Conservation (phyloP, 1,140 invertebrate genomes). For the Eueides isabella region DNA sequence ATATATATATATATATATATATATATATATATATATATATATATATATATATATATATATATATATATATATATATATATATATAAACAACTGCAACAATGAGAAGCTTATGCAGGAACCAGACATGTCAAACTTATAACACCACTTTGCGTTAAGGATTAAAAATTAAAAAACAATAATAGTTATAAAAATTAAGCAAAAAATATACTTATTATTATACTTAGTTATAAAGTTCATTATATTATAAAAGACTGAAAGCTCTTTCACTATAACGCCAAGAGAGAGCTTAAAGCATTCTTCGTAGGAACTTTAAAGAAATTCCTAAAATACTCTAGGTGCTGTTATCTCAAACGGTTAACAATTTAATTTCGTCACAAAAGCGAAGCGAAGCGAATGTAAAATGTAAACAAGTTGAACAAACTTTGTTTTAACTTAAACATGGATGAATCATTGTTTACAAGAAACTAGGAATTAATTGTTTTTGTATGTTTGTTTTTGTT, state of each 20-base stretch:
- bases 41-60: too few relatives aligned
- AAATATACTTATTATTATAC: too few relatives aligned
- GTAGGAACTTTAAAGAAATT: slow-evolving; percentile 12
- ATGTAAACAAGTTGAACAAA: slow-evolving; percentile 15
- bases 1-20: too few relatives aligned
- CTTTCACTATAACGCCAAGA: slow-evolving; percentile 1
- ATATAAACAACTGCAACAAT: too few relatives aligned
- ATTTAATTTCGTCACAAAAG: slow-evolving; percentile 15
- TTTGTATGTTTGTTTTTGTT: slow-evolving; percentile 10
- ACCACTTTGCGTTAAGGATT: too few relatives aligned
- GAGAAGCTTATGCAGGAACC: too few relatives aligned
- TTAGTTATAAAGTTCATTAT: slow-evolving; percentile 10
- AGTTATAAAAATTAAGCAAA: too few relatives aligned
- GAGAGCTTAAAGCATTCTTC: slow-evolving; percentile 8
- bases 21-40: too few relatives aligned
- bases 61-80: too few relatives aligned
- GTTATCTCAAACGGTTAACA: slow-evolving; percentile 20
- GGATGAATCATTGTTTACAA: slow-evolving; percentile 8
- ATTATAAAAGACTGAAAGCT: not conserved
- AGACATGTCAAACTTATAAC: too few relatives aligned
- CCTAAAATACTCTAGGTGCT: slow-evolving; percentile 16
- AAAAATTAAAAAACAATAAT: too few relatives aligned
- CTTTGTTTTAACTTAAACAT: slow-evolving; percentile 8
- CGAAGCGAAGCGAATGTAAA: slow-evolving; percentile 6
- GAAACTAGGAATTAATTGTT: slow-evolving; percentile 16